phyloP scores from a whole-genome alignment of 2,113 vertebrate species.

The Philantomba maxwellii region DNA sequence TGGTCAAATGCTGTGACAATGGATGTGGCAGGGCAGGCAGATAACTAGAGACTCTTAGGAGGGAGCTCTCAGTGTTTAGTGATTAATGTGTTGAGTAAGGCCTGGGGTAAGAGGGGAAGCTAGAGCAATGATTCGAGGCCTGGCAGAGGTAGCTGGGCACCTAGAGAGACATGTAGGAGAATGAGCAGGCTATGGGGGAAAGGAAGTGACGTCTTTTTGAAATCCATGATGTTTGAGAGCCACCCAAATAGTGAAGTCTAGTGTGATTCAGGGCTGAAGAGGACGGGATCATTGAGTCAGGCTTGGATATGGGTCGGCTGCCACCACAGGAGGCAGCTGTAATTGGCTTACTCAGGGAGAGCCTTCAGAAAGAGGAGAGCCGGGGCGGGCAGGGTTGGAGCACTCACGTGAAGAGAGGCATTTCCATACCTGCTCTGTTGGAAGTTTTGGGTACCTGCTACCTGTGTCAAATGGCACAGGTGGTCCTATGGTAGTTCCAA shows the following conservation, averaged over 20 bases:
- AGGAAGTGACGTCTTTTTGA: background rate
- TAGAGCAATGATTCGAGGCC: background rate
- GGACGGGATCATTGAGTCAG: background rate
- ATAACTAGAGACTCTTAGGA: background rate
- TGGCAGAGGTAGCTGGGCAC: background rate
- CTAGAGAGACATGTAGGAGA: background rate
- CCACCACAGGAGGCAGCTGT: background rate
- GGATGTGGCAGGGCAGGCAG: background rate
- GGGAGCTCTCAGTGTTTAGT: background rate
- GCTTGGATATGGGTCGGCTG: background rate
- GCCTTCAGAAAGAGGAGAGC: background rate
- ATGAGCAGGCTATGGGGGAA: background rate
- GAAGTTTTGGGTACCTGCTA: background rate
- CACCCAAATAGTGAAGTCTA: background rate
- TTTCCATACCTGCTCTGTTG: background rate
- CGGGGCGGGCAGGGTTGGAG: no score
- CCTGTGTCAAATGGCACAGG: background rate
- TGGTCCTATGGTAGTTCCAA: background rate
- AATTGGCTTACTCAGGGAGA: background rate
- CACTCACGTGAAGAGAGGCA: background rate
- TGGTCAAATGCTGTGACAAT: background rate
- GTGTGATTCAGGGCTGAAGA: background rate
- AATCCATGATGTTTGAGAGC: background rate
- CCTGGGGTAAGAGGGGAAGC: background rate
- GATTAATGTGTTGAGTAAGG: background rate